Base-by-base conservation (phyloP, 2,113 vertebrate genomes). In the Otis tarda region DNA sequence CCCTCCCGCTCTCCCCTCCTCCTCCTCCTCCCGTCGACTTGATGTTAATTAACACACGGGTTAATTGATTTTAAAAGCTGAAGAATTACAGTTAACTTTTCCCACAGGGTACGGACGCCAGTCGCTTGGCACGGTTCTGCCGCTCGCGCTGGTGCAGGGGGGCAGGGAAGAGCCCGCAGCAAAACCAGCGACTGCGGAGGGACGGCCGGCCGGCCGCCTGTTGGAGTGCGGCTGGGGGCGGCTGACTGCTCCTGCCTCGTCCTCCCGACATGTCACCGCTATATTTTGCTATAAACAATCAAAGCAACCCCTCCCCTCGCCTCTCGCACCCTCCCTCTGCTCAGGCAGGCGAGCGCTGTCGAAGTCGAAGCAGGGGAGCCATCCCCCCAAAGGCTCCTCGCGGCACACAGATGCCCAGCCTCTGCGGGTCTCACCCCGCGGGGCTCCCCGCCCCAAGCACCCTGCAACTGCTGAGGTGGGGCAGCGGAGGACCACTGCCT, bases 51-150 rank as follows among this genome's bases (percentile, higher is more conserved):
- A 99, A 99, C 98, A 98, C 98, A 97, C 94, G 97, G 98, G 98
- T 99, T 99, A 99, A 99, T 99, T 99, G 98, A 99, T 99, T 99
- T 98, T 98, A 98, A 99, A 99, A 99, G 98, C 98, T 97, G 98
- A 98, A 98, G 98, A 98, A 99, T 98, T 98, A 98, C 97, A 98
- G 98, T 97, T 98, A 98, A 98, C 97, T 97, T 98, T 98, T 98
- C 98, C 98, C 94, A 97, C 95, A 97, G 97, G 96, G 97, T 95
- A 90, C 93, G 95, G 96, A 97, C 97, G 94, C 92, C 98, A 97
- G 97, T 97, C 94, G 97, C 97, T 83, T 98, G 98, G 98, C 98
- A 98, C 94, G 69, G 94, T 87, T 94, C 97, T 96, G 97, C 97
- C 92, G 94, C 97, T 92, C 33, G 35, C 73, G 71, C 87, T 97